Percentiles rank a stretch among this genome's conserved stretches.
phyloP scores from a whole-genome alignment of 2,888 invertebrate genomes.

The Fissipunctia ypsillon region DNA sequence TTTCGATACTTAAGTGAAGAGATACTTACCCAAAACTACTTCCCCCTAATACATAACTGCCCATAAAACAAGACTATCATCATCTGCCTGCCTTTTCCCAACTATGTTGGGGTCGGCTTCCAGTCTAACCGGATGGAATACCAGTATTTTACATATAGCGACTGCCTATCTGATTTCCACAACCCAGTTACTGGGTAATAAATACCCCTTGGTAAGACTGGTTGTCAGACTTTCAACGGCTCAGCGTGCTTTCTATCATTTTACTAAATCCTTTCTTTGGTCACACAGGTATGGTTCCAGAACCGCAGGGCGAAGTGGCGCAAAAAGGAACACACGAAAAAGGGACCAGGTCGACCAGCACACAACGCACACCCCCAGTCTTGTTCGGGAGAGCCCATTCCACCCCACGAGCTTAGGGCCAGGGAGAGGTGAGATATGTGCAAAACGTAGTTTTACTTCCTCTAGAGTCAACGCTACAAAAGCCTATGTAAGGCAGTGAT shows the following conservation, averaged over 20 bases:
- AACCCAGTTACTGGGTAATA: too few species aligned
- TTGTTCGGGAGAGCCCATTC: conserved; percentile 99
- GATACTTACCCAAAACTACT: neutral
- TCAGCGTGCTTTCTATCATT: too few species aligned
- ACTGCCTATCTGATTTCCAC: too few species aligned
- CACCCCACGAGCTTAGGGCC: conserved; percentile 96
- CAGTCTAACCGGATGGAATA: too few species aligned
- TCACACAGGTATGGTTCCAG: conserved; percentile 99
- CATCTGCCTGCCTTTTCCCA: too few species aligned
- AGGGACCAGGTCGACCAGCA: conserved; percentile 99
- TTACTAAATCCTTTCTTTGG: conserved; percentile 21
- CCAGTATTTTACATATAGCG: too few species aligned
- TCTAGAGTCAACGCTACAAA: neutral
- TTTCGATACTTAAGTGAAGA: neutral
- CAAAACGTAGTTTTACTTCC: conserved; percentile 72
- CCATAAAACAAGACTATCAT: neutral
- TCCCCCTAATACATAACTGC: neutral
- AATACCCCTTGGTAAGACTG: too few species aligned
- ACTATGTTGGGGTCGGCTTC: too few species aligned
- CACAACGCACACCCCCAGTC: conserved; percentile 99
- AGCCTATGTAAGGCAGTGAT: too few species aligned
- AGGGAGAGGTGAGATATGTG: conserved; percentile 93
- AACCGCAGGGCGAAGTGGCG: conserved; percentile 99
- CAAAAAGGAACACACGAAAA: conserved; percentile 99
- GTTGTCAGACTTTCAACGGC: too few species aligned